Evolutionary conservation across 1,140 invertebrate species (phyloP).

Genomic region (Ectropis grisescens): DNA sequence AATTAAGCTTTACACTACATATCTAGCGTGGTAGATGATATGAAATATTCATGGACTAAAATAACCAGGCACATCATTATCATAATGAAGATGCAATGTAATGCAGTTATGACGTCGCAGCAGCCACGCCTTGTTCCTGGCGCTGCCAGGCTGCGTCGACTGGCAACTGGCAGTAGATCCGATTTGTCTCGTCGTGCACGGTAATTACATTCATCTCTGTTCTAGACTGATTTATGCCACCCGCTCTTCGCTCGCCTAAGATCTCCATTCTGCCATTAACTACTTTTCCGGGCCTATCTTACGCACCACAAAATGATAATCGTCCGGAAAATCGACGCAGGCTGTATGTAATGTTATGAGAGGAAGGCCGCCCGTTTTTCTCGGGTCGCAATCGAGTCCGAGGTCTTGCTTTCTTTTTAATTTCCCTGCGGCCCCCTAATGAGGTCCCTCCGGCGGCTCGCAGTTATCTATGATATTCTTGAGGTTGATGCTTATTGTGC

Average conservation of each 20-base stretch:
- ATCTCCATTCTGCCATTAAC: slow-evolving; percentile 35
- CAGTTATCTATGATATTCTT: slow-evolving; percentile 70
- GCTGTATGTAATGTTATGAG: slow-evolving; percentile 70
- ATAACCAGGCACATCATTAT: no score
- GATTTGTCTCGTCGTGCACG: slow-evolving; percentile 21
- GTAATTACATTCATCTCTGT: slow-evolving; percentile 33
- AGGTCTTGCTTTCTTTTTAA: slow-evolving; percentile 70
- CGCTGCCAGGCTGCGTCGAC: no score
- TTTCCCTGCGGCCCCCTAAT: slow-evolving; percentile 70
- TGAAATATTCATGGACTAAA: no score
- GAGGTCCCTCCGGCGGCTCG: slow-evolving; percentile 55
- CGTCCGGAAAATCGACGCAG: slow-evolving; percentile 66
- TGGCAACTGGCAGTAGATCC: slow-evolving; percentile 8
- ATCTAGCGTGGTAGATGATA: no score
- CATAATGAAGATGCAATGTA: no score
- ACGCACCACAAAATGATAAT: slow-evolving; percentile 71
- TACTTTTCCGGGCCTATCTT: slow-evolving; percentile 52
- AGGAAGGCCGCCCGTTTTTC: slow-evolving; percentile 57
- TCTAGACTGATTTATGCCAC: slow-evolving; percentile 34
- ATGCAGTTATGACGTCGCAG: no score
- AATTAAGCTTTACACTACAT: no score
- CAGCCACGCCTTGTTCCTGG: no score
- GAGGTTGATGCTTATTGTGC: slow-evolving; percentile 70
- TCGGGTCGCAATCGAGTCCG: slow-evolving; percentile 63
- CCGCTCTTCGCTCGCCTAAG: slow-evolving; percentile 15